Evolutionary conservation across 2,888 invertebrate species (phyloP).

Genomic region (Psylliodes chrysocephalus): DNA sequence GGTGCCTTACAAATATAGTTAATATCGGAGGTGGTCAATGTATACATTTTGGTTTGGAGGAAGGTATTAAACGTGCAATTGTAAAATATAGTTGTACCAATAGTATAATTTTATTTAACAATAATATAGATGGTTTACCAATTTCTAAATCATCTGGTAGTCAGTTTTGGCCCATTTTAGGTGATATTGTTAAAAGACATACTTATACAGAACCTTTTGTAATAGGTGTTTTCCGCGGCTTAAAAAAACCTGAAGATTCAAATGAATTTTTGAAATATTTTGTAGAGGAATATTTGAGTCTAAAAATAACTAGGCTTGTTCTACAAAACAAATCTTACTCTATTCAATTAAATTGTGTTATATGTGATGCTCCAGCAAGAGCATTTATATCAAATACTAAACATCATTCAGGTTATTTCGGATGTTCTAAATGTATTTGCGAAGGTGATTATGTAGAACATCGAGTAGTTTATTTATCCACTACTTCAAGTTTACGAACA

Average conservation of each 20-base stretch:
- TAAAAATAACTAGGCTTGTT: too few species aligned
- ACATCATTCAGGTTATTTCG: conserved; percentile 46
- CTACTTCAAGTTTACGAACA: conserved; percentile 20
- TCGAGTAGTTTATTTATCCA: conserved; percentile 14
- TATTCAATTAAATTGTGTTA: conserved; percentile 40
- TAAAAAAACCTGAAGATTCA: conserved; percentile 38
- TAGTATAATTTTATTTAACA: conserved; percentile 24
- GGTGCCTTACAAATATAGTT: too few species aligned
- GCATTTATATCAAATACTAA: conserved; percentile 44
- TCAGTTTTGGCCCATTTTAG: conserved; percentile 49
- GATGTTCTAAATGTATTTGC: conserved; percentile 46
- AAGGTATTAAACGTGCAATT: too few species aligned
- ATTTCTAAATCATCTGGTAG: conserved; percentile 42
- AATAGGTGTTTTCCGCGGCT: conserved; percentile 39
- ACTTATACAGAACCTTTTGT: conserved; percentile 21
- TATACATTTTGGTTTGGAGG: too few species aligned
- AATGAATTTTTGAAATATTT: conserved; percentile 42
- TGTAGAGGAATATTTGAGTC: conserved; percentile 45
- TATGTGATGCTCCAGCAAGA: conserved; percentile 51
- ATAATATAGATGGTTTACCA: conserved; percentile 48
- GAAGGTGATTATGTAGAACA: conserved; percentile 33
- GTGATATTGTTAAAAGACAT: conserved; percentile 7
- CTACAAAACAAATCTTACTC: too few species aligned
- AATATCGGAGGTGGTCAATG: too few species aligned
- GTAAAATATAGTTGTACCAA: too few species aligned